phyloP scores from a whole-genome alignment of 2,113 vertebrate species.

The Stictonetta naevosa region DNA sequence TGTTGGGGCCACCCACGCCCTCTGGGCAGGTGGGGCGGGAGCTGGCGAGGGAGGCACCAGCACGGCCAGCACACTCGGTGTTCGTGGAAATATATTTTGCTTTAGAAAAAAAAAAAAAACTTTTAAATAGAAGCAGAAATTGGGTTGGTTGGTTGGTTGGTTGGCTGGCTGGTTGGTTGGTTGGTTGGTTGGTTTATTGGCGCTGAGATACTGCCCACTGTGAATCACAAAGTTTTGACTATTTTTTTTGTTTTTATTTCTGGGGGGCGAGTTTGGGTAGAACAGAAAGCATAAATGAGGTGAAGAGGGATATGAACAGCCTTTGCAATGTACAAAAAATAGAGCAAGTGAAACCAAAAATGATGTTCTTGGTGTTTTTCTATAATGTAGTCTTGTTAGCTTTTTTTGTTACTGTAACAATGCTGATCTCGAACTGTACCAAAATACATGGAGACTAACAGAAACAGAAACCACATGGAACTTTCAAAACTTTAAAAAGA shows the following conservation, averaged over 20 bases:
- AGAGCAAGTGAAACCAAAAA: conserved; percentile 99
- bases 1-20: conserved; percentile 62
- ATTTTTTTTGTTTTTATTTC: conserved; percentile 72
- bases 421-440: conserved; percentile 99
- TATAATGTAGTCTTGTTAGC: conserved; percentile 99
- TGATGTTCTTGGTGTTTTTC: conserved; percentile 99
- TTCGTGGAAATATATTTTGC: conserved; percentile 83
- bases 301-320: conserved; percentile 93
- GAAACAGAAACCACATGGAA: conserved; percentile 86
- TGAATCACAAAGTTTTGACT: conserved; percentile 86
- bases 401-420: conserved; percentile 99
- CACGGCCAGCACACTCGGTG: conserved; percentile 84
- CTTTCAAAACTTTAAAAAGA: conserved; percentile 93
- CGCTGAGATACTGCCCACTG: conserved; percentile 93
- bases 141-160: conserved; percentile 56
- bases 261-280: conserved; percentile 83
- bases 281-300: conserved; percentile 82
- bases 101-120: conserved; percentile 77
- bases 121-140: conserved; percentile 78
- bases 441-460: conserved; percentile 98
- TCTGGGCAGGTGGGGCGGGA: conserved; percentile 60
- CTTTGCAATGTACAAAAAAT: conserved; percentile 99
- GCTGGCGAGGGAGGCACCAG: conserved; percentile 72
- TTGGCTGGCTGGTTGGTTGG: conserved; percentile 58
- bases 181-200: conserved; percentile 60